Conservation (phyloP, 1,140 invertebrate genomes). For the Helicoverpa armigera region DNA sequence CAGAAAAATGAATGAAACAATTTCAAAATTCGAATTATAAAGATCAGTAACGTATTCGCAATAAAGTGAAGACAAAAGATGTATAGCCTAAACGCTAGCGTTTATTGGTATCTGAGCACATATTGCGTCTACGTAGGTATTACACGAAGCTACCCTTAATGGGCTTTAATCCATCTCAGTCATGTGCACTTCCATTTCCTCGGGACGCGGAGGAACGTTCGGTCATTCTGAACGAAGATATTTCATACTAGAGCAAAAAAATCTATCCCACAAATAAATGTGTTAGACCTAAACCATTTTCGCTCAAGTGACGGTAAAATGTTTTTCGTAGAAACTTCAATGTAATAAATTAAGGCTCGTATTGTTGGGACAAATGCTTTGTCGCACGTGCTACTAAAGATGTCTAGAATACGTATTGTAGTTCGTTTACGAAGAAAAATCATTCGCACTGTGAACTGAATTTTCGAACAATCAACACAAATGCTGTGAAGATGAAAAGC, state of each 20-base stretch:
- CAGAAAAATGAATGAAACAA: too few species aligned
- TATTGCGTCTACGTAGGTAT: slow-evolving; percentile 43
- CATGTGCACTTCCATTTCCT: slow-evolving; percentile 50
- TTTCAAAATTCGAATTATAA: too few species aligned
- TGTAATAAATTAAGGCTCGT: neutral
- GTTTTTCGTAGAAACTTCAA: neutral
- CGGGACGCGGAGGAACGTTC: slow-evolving; percentile 46
- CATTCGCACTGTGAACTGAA: too few species aligned
- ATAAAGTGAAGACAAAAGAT: slow-evolving; percentile 27
- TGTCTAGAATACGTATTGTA: too few species aligned
- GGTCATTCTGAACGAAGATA: slow-evolving; percentile 45
- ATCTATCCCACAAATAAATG: slow-evolving; percentile 40
- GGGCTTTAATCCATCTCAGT: slow-evolving; percentile 52
- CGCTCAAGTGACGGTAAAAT: neutral
- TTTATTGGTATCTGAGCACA: slow-evolving; percentile 37
- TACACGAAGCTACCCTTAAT: slow-evolving; percentile 48
- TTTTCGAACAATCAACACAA: too few species aligned
- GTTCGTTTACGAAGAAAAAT: too few species aligned
- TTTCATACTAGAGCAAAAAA: slow-evolving; percentile 40
- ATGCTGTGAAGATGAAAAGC: too few species aligned
- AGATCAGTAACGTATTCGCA: neutral
- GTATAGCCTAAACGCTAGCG: slow-evolving; percentile 22
- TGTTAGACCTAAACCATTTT: slow-evolving; percentile 16
- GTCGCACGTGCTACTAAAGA: too few species aligned
- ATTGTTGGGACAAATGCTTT: neutral